Evolutionary conservation across 2,113 vertebrate genomes (phyloP), one percentile per base, ranked within the genome.

Genomic region (Progne subis): DNA sequence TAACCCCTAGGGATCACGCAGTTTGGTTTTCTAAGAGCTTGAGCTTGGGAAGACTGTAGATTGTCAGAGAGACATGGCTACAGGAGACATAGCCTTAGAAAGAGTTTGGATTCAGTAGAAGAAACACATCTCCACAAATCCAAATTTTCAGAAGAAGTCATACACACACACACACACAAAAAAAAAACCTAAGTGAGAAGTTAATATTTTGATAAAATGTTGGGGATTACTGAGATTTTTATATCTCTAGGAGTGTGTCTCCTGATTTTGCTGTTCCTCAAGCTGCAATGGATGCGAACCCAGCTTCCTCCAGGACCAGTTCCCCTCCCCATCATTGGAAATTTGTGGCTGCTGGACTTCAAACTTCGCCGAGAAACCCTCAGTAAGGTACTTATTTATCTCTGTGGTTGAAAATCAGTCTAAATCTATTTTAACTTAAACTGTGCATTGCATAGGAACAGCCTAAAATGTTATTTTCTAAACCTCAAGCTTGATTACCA

Each of bases 331-430:
- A 5, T 98, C 90, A 76, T 97, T 0, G 98, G 97, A 75, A 98
- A 97, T 67, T 32, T 97, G 50, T 96, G 97, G 97, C 97, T 97
- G 53, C 77, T 97, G 29, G 74, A 86, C 71, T 98, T 98, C 91
- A 94, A 61, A 91, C 94, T 98, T 47, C 96, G 64, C 8, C 96
- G 86, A 9, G 97, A 97, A 65, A 95, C 34, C 5, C 95, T 97
- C 44, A 29, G 87, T 20, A 90, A 98, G 96, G 97, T 97, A 97
- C 86, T 70, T 76, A 41, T 32, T 89, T 69, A 18, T 68, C 39
- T 75, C 67, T 41, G 0, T 16, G 2, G 3, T 26, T 67, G 39
- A 63, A 87, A 88, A 67, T 49, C 31, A n/a, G 6, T 34, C n/a
- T 72, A 67, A 55, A 65, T 37, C 26, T 86, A 28, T 59, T 63